Percentiles rank a stretch among this genome's conserved stretches.
These are phyloP conservation scores for Ephialtes manifestator DNA, from an alignment of 2,888 invertebrate genomes.

Conservation along the genomic window DNA sequence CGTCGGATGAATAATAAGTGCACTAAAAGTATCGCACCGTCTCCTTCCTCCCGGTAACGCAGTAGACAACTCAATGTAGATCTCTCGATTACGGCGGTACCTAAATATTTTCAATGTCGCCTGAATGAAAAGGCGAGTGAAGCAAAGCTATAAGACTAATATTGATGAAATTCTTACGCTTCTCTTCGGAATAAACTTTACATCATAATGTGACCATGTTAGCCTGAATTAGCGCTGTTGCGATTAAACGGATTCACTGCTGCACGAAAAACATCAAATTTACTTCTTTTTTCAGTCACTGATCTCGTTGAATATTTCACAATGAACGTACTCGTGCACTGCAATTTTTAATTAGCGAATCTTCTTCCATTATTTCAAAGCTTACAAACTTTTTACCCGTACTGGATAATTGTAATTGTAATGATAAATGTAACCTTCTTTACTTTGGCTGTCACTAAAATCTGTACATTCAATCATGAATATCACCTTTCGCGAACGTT, in stretches of 20 bases:
- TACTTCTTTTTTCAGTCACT: not conserved
- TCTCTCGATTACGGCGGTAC: slow-evolving; percentile 63
- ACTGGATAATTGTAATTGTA: no score
- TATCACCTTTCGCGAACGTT: not conserved
- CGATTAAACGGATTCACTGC: slow-evolving; percentile 11
- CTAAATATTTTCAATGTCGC: slow-evolving; percentile 51
- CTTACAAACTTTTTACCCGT: no score
- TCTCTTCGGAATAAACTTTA: slow-evolving; percentile 54
- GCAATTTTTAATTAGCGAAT: not conserved
- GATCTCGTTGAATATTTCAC: not conserved
- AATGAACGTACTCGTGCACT: not conserved
- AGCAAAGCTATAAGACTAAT: slow-evolving; percentile 49
- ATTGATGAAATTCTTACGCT: slow-evolving; percentile 59
- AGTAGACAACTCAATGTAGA: slow-evolving; percentile 40
- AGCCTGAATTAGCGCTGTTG: slow-evolving; percentile 42
- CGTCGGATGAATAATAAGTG: slow-evolving; percentile 62
- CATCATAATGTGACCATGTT: slow-evolving; percentile 44
- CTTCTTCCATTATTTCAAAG: not conserved
- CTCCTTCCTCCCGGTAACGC: slow-evolving; percentile 45
- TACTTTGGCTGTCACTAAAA: not conserved
- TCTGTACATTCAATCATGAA: not conserved
- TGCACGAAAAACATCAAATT: not conserved
- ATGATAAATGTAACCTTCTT: not conserved
- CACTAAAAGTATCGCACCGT: slow-evolving; percentile 62
- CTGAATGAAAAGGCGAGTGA: slow-evolving; percentile 28